Evolutionary conservation across 2,113 vertebrate genomes (phyloP).

Genomic region (Willisornis vidua): DNA sequence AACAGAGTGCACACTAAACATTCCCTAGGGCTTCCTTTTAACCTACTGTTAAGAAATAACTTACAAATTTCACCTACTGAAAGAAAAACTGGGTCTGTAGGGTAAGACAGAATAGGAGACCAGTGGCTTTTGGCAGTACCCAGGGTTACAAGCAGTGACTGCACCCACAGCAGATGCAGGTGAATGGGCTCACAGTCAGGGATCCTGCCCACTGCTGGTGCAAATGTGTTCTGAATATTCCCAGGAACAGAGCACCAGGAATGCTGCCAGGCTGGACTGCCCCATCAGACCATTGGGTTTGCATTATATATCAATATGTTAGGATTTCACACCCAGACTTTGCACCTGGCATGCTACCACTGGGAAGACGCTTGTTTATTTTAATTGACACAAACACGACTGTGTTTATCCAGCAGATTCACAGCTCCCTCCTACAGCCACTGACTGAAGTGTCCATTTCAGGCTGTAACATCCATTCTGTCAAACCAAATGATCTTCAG

Average conservation of each 20-base stretch:
- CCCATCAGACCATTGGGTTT: fast-evolving
- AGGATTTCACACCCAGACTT: background rate
- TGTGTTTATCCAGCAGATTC: background rate
- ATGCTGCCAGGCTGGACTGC: background rate
- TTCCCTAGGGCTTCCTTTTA: background rate
- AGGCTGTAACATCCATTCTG: background rate
- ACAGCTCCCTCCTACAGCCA: background rate
- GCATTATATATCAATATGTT: background rate
- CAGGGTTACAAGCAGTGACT: background rate
- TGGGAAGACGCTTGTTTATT: background rate
- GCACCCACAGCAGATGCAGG: background rate
- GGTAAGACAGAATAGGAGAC: background rate
- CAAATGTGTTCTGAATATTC: background rate
- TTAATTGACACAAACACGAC: background rate
- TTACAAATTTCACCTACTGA: background rate
- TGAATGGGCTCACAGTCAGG: background rate
- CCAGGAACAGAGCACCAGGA: background rate
- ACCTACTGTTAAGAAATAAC: background rate
- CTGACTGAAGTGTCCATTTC: background rate
- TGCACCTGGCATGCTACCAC: background rate
- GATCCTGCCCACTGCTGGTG: background rate
- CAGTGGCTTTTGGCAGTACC: background rate
- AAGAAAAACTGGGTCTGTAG: background rate
- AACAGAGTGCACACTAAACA: background rate
- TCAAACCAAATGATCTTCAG: background rate